These are phyloP conservation scores for Diuraphis noxia DNA, from an alignment of 1,140 invertebrate species.

Conservation along the genomic window DNA sequence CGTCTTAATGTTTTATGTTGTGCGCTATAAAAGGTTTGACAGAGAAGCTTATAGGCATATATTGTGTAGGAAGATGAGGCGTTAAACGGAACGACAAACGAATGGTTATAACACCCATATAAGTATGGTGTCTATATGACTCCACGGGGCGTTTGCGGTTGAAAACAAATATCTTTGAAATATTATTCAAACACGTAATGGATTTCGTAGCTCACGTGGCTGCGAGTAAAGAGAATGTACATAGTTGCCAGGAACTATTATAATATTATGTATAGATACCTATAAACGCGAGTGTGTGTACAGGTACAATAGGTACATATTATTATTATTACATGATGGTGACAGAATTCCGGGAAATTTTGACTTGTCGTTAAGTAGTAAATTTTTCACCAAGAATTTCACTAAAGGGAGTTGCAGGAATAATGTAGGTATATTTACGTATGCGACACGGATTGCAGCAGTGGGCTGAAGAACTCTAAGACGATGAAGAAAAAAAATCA, in stretches of 20 bases:
- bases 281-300: not conserved
- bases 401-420: not conserved
- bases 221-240: not conserved
- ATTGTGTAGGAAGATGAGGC: not conserved
- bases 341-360: not conserved
- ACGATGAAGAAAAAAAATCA: not conserved
- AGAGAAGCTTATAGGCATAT: not conserved
- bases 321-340: not conserved
- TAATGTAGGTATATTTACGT: not conserved
- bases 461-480: not conserved
- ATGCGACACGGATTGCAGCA: not conserved
- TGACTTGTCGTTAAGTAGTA: not conserved
- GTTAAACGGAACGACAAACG: not conserved
- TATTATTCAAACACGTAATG: constrained; percentile 3
- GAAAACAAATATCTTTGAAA: not conserved
- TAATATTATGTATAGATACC: too few relatives aligned
- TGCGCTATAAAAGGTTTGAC: not conserved
- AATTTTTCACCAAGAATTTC: not conserved
- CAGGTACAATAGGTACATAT: not conserved
- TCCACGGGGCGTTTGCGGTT: not conserved
- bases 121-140: too few relatives aligned
- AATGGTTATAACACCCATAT: not conserved
- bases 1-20: not conserved
- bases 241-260: not conserved
- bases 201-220: not conserved